phyloP scores from a whole-genome alignment of 2,113 vertebrate genomes.

The Gambusia holbrooki region DNA sequence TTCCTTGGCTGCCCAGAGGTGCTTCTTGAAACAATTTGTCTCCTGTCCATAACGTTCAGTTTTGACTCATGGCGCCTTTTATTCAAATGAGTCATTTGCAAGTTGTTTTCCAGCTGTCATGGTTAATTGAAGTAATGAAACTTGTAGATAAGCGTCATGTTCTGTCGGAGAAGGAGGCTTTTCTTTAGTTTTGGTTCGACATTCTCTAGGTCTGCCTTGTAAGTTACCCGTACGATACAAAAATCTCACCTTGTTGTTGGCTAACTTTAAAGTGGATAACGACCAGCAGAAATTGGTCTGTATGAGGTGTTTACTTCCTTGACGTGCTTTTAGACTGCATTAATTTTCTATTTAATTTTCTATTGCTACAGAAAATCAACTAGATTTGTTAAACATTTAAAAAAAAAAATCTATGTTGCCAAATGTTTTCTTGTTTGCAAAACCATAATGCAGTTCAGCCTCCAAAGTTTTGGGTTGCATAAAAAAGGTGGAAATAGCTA shows the following conservation, averaged over 20 bases:
- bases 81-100: not conserved
- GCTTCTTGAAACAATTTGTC: not conserved
- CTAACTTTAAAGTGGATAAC: not conserved
- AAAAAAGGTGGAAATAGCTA: too few relatives aligned
- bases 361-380: too few relatives aligned
- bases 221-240: not conserved
- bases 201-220: not conserved
- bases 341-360: not conserved
- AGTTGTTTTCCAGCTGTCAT: too few relatives aligned
- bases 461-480: too few relatives aligned
- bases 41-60: constrained; percentile 11
- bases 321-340: not conserved
- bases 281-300: not conserved
- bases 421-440: too few relatives aligned
- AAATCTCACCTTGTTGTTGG: not conserved
- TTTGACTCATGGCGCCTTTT: not conserved
- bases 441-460: too few relatives aligned
- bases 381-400: too few relatives aligned
- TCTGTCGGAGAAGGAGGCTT: not conserved
- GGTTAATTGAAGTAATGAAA: not conserved
- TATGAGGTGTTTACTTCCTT: not conserved
- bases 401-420: too few relatives aligned
- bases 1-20: not conserved
- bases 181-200: not conserved
- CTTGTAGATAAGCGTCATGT: not conserved